A percentile compares a stretch with the other conserved stretches of the same genome.
phyloP scores from a whole-genome alignment of 1,140 invertebrate genomes.

The Harpegnathos saltator region DNA sequence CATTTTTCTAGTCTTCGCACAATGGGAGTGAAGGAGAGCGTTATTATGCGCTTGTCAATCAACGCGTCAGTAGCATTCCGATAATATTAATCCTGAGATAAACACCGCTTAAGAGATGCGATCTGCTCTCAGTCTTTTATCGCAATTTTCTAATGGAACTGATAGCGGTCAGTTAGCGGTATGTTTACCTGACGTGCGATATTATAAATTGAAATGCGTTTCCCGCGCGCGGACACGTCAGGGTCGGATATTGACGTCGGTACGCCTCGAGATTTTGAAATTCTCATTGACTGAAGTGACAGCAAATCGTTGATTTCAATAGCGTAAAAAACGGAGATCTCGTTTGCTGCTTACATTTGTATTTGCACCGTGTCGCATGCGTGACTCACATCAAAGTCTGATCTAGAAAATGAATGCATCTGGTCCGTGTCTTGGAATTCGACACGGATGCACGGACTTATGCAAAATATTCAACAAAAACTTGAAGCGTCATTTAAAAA shows the following conservation, averaged over 20 bases:
- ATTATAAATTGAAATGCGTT: slow-evolving; percentile 52
- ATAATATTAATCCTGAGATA: slow-evolving; percentile 26
- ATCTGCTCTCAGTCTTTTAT: slow-evolving; percentile 23
- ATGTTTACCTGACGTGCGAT: not conserved
- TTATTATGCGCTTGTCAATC: not conserved
- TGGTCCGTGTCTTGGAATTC: not conserved
- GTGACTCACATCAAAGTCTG: not conserved
- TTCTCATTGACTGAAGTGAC: not conserved
- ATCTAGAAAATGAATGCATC: not conserved
- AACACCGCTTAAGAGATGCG: slow-evolving; percentile 25
- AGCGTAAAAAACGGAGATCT: not conserved
- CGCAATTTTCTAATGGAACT: slow-evolving; percentile 67
- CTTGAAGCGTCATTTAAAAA: too few species aligned
- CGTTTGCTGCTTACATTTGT: not conserved
- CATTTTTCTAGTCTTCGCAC: not conserved
- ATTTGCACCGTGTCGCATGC: not conserved
- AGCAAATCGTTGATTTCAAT: not conserved
- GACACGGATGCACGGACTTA: not conserved
- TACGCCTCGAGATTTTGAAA: not conserved
- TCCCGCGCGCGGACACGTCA: not conserved
- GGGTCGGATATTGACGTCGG: not conserved
- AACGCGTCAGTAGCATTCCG: not conserved
- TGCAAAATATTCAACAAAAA: slow-evolving; percentile 42
- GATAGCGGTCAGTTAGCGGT: not conserved
- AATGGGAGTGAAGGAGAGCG: not conserved